Percentiles rank a stretch among this genome's conserved stretches.
Conservation (phyloP, 2,888 invertebrate genomes). For the Odontothrips loti region DNA sequence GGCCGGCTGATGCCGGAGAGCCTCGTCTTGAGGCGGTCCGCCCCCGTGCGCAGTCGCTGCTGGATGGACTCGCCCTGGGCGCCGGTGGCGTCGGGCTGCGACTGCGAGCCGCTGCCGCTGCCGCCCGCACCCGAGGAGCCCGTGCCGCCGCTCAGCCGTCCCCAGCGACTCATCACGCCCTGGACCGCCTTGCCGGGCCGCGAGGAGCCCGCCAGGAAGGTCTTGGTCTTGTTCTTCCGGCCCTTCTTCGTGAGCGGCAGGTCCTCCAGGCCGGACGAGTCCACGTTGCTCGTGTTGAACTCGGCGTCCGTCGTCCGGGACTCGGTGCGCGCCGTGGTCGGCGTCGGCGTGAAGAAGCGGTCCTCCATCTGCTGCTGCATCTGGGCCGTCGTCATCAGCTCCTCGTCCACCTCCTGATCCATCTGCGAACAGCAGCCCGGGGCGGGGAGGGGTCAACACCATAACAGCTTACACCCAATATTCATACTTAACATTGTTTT, state of each 20-base stretch:
- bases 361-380: slow-evolving; percentile 56
- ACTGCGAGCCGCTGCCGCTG: neutral
- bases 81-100: neutral
- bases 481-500: too few relatives aligned
- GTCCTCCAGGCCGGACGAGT: slow-evolving; percentile 59
- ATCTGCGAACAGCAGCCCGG: neutral
- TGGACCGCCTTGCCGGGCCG: slow-evolving; percentile 48
- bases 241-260: slow-evolving; percentile 45
- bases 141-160: slow-evolving; percentile 43
- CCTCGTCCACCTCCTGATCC: slow-evolving; percentile 48
- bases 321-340: slow-evolving; percentile 55
- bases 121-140: neutral
- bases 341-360: slow-evolving; percentile 51
- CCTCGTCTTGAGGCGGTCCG: slow-evolving; percentile 20
- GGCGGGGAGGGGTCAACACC: too few relatives aligned
- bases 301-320: slow-evolving; percentile 59
- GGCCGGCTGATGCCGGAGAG: slow-evolving; percentile 39
- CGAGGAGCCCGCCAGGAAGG: slow-evolving; percentile 41
- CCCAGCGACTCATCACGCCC: slow-evolving; percentile 46
- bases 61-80: slow-evolving; percentile 47
- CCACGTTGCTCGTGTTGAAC: slow-evolving; percentile 60
- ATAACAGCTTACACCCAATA: too few relatives aligned
- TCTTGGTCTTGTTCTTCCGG: slow-evolving; percentile 37
- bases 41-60: slow-evolving; percentile 54
- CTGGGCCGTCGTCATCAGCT: slow-evolving; percentile 47